A percentile compares a stretch with the other conserved stretches of the same genome.
Evolutionary conservation across 2,888 invertebrate species (phyloP).

Genomic region (Drosophila eohydei): DNA sequence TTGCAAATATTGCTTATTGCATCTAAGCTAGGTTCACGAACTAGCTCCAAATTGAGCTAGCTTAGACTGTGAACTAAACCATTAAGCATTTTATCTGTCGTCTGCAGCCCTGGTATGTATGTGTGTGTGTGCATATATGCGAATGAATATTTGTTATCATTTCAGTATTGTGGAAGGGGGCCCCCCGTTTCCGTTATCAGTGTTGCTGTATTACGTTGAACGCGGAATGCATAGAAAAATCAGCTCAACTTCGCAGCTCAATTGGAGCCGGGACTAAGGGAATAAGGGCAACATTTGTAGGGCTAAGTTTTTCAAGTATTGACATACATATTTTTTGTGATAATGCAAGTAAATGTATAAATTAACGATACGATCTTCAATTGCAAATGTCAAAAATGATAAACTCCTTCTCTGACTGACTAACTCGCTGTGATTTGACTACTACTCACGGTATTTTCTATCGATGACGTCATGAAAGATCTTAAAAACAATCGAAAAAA

Average conservation of each 20-base stretch:
- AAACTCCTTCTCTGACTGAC: neutral
- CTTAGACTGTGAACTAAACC: neutral
- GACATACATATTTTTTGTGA: neutral
- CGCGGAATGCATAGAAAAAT: slow-evolving; percentile 25
- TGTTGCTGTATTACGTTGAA: slow-evolving; percentile 16
- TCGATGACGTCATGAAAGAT: slow-evolving; percentile 6
- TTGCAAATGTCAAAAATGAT: neutral
- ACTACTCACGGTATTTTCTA: neutral
- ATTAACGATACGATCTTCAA: neutral
- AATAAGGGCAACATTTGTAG: neutral
- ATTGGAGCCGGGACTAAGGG: slow-evolving; percentile 19
- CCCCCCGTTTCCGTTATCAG: slow-evolving; percentile 37
- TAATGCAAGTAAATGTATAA: neutral
- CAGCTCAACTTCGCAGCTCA: slow-evolving; percentile 20
- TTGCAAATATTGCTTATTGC: too few relatives aligned
- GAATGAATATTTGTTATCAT: slow-evolving; percentile 17
- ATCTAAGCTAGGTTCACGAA: slow-evolving; percentile 4
- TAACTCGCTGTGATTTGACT: neutral
- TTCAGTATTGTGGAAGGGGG: slow-evolving; percentile 21
- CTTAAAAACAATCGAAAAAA: neutral
- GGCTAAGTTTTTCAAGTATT: slow-evolving; percentile 1
- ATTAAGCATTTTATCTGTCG: neutral
- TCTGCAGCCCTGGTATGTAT: slow-evolving; percentile 8
- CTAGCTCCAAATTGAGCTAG: neutral
- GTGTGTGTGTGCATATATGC: neutral